Percentiles rank a stretch among this genome's conserved stretches.
phyloP scores from a whole-genome alignment of 2,797 vertebrate genomes.

The Eulemur albifrons region DNA sequence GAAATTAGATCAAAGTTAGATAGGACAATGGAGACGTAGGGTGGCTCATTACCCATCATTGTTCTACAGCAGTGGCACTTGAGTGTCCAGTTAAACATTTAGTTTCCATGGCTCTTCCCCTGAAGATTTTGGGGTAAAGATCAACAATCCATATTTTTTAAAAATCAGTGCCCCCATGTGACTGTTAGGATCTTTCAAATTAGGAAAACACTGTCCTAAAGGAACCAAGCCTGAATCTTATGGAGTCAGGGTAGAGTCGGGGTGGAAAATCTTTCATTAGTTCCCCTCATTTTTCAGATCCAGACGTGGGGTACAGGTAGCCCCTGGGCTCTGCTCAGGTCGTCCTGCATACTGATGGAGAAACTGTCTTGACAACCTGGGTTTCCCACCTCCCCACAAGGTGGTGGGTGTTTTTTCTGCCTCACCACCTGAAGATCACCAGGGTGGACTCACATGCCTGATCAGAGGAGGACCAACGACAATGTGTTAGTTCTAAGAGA shows the following conservation, averaged over 20 bases:
- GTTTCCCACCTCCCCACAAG: background rate
- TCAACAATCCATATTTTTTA: background rate
- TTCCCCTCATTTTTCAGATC: background rate
- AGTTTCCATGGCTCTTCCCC: background rate
- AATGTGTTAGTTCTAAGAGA: background rate
- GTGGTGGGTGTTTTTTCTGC: background rate
- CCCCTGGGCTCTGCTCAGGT: background rate
- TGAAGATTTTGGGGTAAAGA: background rate
- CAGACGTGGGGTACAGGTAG: background rate
- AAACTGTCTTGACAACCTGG: background rate
- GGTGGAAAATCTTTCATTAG: background rate
- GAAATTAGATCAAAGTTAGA: background rate
- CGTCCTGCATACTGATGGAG: background rate
- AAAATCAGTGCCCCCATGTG: background rate
- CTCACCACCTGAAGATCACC: background rate
- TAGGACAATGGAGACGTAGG: background rate
- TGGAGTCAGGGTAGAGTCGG: background rate
- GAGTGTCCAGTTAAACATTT: background rate
- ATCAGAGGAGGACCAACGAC: background rate
- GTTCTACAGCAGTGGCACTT: background rate
- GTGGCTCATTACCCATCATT: background rate
- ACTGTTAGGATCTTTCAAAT: background rate
- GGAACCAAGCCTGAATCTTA: background rate
- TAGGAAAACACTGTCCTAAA: background rate
- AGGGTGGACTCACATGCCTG: background rate